Percentiles rank a stretch among this genome's conserved stretches.
Conservation (phyloP, 2,797 vertebrate species). For the Gobionotothen gibberifrons region DNA sequence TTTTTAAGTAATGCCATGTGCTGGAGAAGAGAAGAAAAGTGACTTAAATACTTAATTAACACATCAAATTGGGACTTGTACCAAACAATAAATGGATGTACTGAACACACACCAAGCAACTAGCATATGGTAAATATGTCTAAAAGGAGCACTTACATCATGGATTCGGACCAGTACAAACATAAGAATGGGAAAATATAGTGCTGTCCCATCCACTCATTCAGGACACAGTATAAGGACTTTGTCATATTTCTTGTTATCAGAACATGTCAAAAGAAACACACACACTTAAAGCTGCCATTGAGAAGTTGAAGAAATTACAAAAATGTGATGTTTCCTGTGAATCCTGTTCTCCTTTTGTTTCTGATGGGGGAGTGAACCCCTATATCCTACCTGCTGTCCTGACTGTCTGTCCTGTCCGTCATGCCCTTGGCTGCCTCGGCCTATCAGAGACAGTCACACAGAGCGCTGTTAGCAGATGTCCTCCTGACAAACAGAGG, state of each 20-base stretch:
- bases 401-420: conserved; percentile 47
- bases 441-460: conserved; percentile 68
- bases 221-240: conserved; percentile 14
- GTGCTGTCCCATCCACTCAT: conserved; percentile 6
- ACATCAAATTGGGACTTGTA: background rate
- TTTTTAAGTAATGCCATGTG: background rate
- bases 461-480: conserved; percentile 69
- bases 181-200: background rate
- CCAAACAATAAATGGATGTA: background rate
- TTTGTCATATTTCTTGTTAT: background rate
- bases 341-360: conserved; percentile 53
- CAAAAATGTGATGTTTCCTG: conserved; percentile 41
- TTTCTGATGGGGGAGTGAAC: conserved; percentile 36
- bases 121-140: background rate
- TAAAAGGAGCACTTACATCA: background rate
- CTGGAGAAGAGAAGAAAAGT: background rate
- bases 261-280: background rate
- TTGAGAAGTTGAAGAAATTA: background rate
- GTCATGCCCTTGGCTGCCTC: conserved; percentile 71
- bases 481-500: conserved; percentile 68
- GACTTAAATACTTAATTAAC: too few relatives aligned
- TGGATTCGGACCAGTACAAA: conserved; percentile 9
- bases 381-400: conserved; percentile 35
- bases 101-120: background rate
- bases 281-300: conserved; percentile 6